phyloP scores from a whole-genome alignment of 2,797 vertebrate genomes.

The Tinamus major region DNA sequence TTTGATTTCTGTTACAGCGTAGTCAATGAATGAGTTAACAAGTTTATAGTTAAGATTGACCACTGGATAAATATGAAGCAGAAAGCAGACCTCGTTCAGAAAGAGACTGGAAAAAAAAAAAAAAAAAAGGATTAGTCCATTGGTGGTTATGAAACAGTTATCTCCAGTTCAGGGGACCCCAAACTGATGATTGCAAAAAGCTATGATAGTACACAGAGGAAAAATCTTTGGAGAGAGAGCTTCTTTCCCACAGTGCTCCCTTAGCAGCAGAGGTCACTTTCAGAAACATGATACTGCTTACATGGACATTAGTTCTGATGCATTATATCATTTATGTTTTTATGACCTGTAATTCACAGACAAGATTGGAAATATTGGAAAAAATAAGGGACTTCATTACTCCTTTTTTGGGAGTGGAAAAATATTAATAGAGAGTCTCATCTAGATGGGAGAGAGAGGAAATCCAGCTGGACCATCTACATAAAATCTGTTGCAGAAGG shows the following conservation, averaged over 20 bases:
- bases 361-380: background rate
- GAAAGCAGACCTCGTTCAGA: background rate
- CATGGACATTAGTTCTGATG: background rate
- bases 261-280: background rate
- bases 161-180: background rate
- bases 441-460: background rate
- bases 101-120: background rate
- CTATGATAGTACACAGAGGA: background rate
- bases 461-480: background rate
- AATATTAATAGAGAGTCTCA: background rate
- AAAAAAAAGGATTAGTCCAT: background rate
- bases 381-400: background rate
- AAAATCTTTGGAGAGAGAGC: background rate
- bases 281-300: background rate
- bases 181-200: background rate
- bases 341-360: background rate
- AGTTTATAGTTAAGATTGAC: background rate
- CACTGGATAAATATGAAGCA: background rate
- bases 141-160: background rate
- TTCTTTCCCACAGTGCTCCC: background rate
- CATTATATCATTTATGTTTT: background rate
- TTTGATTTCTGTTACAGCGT: background rate
- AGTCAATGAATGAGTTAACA: background rate
- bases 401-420: background rate
- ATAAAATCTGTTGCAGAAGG: background rate